Percentiles rank a stretch among this genome's conserved stretches.
phyloP scores from a whole-genome alignment of 2,113 vertebrate genomes.

The Aptenodytes patagonicus region DNA sequence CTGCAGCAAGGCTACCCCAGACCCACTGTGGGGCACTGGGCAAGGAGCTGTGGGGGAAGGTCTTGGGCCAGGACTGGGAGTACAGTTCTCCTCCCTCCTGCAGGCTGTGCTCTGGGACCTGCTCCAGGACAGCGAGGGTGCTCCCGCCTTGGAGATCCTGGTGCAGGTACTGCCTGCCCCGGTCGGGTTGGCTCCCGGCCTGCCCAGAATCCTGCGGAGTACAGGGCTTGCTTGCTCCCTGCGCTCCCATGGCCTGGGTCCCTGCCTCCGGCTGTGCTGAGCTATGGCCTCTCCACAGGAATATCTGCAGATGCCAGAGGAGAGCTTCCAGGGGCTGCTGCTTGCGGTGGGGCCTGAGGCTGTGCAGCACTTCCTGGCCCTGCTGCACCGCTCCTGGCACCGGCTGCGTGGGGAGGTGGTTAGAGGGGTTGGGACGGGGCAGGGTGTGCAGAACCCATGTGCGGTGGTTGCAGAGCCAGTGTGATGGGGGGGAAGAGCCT shows the following conservation, averaged over 20 bases:
- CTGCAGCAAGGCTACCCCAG: background rate
- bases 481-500: background rate
- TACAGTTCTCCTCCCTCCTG: background rate
- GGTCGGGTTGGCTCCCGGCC: too few species aligned
- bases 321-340: slow-evolving; percentile 82
- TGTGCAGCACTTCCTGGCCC: slow-evolving; percentile 80
- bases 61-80: background rate
- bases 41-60: background rate
- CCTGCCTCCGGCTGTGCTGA: background rate
- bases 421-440: background rate
- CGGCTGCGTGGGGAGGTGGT: slow-evolving; percentile 74
- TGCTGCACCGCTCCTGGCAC: slow-evolving; percentile 83
- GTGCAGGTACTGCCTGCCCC: slow-evolving; percentile 73
- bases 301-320: slow-evolving; percentile 82
- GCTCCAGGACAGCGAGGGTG: slow-evolving; percentile 80
- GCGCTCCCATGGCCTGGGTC: background rate
- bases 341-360: slow-evolving; percentile 84
- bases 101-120: slow-evolving; percentile 87
- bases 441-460: background rate
- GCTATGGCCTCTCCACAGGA: slow-evolving; percentile 60
- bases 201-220: background rate
- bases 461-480: background rate
- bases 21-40: background rate
- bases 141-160: slow-evolving; percentile 77
- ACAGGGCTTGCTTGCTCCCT: too few species aligned